These are phyloP conservation scores for Celastrina argiolus DNA, from an alignment of 2,888 invertebrate genomes.

Conservation along the genomic window DNA sequence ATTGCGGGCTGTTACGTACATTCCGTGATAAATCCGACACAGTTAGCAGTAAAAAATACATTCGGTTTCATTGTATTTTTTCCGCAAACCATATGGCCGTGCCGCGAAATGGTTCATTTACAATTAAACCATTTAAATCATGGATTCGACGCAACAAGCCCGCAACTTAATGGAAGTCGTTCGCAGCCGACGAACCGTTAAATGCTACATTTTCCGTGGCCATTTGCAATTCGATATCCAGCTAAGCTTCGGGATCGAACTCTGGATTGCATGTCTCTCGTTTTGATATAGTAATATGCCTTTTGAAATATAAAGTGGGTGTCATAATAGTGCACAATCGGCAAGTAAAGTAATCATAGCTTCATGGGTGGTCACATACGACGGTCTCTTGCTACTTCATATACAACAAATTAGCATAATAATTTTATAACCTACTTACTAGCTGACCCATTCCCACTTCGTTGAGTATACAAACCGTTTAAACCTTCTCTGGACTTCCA, in stretches of 20 bases:
- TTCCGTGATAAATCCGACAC: neutral
- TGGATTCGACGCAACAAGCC: constrained; percentile 45
- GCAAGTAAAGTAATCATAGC: neutral
- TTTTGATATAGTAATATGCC: constrained; percentile 62
- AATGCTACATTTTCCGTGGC: constrained; percentile 70
- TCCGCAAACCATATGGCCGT: neutral
- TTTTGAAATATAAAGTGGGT: constrained; percentile 52
- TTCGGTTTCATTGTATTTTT: neutral
- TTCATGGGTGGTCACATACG: too few species aligned
- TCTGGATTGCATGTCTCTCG: constrained; percentile 55
- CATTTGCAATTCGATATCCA: constrained; percentile 74
- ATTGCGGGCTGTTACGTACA: neutral
- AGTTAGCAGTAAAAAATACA: neutral
- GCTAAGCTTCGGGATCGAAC: constrained; percentile 68
- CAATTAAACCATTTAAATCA: constrained; percentile 25
- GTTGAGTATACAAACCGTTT: too few species aligned
- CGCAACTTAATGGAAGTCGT: constrained; percentile 51
- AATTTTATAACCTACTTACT: too few species aligned
- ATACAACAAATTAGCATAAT: too few species aligned
- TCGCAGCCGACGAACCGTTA: constrained; percentile 70
- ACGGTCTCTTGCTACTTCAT: too few species aligned
- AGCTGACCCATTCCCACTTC: too few species aligned
- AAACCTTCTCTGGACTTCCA: too few species aligned
- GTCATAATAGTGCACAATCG: constrained; percentile 31
- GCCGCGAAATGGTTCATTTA: constrained; percentile 17